These are phyloP conservation scores for Amphipoea oculea DNA, from an alignment of 2,888 invertebrate genomes.

Conservation along the genomic window DNA sequence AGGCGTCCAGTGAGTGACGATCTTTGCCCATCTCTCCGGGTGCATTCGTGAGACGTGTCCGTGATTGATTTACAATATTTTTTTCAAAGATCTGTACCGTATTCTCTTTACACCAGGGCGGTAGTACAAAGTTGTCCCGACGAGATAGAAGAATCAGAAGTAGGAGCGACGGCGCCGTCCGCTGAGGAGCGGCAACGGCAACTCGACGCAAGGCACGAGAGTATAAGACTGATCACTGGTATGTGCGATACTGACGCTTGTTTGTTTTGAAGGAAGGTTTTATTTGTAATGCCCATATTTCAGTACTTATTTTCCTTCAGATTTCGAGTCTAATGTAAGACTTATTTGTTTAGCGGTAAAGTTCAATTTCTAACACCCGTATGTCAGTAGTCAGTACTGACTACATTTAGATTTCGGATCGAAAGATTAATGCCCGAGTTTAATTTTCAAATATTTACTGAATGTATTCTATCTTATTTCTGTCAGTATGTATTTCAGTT, in stretches of 20 bases:
- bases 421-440: neutral
- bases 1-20: no score
- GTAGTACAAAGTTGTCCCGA: conserved; percentile 96
- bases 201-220: conserved; percentile 94
- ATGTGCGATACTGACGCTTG: conserved; percentile 71
- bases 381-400: no score
- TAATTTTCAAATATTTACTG: neutral
- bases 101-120: no score
- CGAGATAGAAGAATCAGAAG: conserved; percentile 94
- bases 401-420: neutral
- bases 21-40: no score
- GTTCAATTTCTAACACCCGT: conserved; percentile 7
- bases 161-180: conserved; percentile 89
- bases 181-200: conserved; percentile 95
- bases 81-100: no score
- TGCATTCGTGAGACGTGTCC: no score
- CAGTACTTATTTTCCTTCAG: neutral
- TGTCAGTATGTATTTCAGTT: neutral
- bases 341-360: neutral
- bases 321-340: neutral
- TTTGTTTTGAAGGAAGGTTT: neutral
- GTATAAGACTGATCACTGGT: conserved; percentile 95
- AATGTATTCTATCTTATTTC: conserved; percentile 11
- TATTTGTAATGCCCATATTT: conserved; percentile 6
- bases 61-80: no score